Base-by-base conservation (phyloP, 1,140 invertebrate species). In the Colletes latitarsis region DNA sequence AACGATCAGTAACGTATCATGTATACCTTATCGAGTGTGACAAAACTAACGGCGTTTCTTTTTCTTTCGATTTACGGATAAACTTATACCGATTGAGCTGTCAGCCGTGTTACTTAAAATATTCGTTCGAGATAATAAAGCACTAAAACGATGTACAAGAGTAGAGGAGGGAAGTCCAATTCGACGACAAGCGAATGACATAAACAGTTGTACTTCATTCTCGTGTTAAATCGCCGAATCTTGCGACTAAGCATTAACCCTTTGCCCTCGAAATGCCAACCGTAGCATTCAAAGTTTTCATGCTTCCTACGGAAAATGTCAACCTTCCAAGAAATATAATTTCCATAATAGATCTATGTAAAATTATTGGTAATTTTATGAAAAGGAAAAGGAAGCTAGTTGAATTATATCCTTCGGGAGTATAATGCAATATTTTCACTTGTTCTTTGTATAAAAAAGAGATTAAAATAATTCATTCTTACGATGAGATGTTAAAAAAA, bases 181-280 rank as follows among this genome's bases (percentile, higher is more conserved):
- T 46, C 21, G 30, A 62, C 2, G 9, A 17, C 15, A 52, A 71
- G 76, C 67, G 14, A 66, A 52, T n/a, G 9, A 72, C 19, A 63
- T n/a, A 39, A 39, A 63, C 14, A 30, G 15, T 55, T n/a, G 46
- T n/a, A 66, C 30, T 55, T 1, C 43, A 21, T 75, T 67, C 6
- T 75, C 19, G 39, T 57, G 74, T 76, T 77, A 77, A 68, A 74
- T 39, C 6, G 6, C 43, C 52, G n/a, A 64, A 64, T n/a, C 30
- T 52, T 14, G 3, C 12, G 39, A 46, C 21, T 39, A 79, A 79
- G 77, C 77, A 63, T 79, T 77, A 77, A 77, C 39, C 75, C 41
- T 77, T 77, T 62, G 75, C 66, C 30, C 55, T 77, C 41, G 0
- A 3, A 49, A n/a, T 66, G 63, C 10, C 39, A 2, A n/a, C 9